phyloP scores from a whole-genome alignment of 2,113 vertebrate species.

The Burhinus bistriatus region DNA sequence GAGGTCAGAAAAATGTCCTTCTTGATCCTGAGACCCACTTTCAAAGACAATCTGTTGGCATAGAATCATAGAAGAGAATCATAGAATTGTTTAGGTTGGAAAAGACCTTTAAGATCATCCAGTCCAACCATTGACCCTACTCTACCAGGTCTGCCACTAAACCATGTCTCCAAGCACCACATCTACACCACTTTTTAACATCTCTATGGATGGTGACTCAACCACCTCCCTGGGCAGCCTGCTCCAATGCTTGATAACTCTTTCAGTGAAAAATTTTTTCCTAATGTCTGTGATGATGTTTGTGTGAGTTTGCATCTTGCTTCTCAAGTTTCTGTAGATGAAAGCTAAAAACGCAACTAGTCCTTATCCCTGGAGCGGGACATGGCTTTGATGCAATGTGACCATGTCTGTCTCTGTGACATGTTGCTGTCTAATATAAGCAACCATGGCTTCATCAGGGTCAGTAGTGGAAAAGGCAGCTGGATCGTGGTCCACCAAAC shows the following conservation, averaged over 20 bases:
- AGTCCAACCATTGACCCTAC: too few relatives aligned
- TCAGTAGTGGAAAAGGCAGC: neutral
- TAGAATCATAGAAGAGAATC: too few relatives aligned
- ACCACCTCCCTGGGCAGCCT: too few relatives aligned
- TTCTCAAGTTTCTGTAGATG: neutral
- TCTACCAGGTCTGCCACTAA: too few relatives aligned
- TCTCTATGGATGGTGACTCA: too few relatives aligned
- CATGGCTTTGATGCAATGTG: neutral
- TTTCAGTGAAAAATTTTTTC: too few relatives aligned
- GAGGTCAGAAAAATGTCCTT: neutral
- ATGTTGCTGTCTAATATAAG: neutral
- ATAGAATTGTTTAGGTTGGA: too few relatives aligned
- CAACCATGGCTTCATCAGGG: neutral
- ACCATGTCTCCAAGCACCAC: too few relatives aligned
- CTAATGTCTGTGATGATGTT: neutral
- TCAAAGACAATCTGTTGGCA: neutral
- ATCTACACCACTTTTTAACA: too few relatives aligned
- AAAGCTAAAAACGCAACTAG: neutral
- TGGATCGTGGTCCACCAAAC: rapidly evolving
- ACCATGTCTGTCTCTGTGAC: neutral
- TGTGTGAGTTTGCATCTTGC: neutral
- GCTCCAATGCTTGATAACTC: too few relatives aligned
- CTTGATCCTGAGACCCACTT: neutral
- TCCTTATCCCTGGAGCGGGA: neutral
- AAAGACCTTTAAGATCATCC: too few relatives aligned